phyloP scores from a whole-genome alignment of 2,113 vertebrate species.

The Aix galericulata region DNA sequence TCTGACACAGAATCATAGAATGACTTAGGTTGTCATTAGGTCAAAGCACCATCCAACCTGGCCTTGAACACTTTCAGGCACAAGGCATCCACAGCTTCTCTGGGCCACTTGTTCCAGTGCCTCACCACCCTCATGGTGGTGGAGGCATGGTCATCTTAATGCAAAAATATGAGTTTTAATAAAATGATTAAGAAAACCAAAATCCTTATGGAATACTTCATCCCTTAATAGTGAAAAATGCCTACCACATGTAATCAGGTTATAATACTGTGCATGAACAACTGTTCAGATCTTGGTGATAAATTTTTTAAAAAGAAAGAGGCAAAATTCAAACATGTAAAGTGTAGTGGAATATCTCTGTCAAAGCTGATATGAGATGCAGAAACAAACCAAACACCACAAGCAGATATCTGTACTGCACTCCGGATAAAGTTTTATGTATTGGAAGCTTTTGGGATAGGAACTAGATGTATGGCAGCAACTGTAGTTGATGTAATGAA shows the following conservation, averaged over 20 bases:
- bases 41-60: no score
- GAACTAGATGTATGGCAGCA: not conserved
- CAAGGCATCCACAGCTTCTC: not conserved
- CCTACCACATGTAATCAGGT: accelerated
- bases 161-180: not conserved
- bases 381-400: not conserved
- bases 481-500: not conserved
- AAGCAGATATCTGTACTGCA: not conserved
- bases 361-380: not conserved
- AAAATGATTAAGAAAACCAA: not conserved
- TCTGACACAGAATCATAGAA: not conserved
- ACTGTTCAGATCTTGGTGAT: not conserved
- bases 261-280: not conserved
- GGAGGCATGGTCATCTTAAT: not conserved
- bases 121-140: not conserved
- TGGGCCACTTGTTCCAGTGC: not conserved
- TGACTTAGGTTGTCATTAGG: not conserved
- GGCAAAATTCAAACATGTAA: not conserved
- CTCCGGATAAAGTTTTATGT: accelerated
- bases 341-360: not conserved
- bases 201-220: not conserved
- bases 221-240: not conserved
- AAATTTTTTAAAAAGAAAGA: not conserved
- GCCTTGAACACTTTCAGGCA: no score
- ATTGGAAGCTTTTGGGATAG: not conserved